These are phyloP conservation scores for Eupristina koningsbergeri DNA, from an alignment of 1,140 invertebrate species.

Conservation along the genomic window DNA sequence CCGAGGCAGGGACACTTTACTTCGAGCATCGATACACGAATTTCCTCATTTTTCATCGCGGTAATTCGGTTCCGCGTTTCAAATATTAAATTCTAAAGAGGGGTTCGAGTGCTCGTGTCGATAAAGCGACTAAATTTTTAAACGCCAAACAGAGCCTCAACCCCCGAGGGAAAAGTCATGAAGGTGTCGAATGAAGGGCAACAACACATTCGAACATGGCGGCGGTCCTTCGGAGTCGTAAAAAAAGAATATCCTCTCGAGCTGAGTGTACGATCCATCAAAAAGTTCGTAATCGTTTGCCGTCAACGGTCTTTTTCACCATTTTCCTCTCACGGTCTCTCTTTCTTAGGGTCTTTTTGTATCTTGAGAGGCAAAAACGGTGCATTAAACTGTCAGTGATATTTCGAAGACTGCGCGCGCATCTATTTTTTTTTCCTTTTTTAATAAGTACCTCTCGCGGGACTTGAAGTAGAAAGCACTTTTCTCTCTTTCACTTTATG, in stretches of 20 bases:
- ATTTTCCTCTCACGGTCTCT: neutral
- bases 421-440: neutral
- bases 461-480: neutral
- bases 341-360: neutral
- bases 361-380: neutral
- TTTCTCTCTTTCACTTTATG: too few species aligned
- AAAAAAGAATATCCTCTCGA: conserved; percentile 4
- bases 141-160: neutral
- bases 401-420: neutral
- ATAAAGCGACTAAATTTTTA: neutral
- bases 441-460: neutral
- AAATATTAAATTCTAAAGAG: neutral
- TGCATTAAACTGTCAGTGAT: conserved; percentile 11
- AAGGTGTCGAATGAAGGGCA: conserved; percentile 13
- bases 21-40: neutral
- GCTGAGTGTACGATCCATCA: conserved; percentile 13
- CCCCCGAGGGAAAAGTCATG: neutral
- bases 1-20: neutral
- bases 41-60: neutral
- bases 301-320: conserved; percentile 15
- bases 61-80: neutral
- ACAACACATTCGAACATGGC: neutral
- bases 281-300: conserved; percentile 20
- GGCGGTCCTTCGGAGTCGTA: neutral
- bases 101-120: neutral